Evolutionary conservation across 2,888 invertebrate species (phyloP).

Genomic region (Xestobium rufovillosum): DNA sequence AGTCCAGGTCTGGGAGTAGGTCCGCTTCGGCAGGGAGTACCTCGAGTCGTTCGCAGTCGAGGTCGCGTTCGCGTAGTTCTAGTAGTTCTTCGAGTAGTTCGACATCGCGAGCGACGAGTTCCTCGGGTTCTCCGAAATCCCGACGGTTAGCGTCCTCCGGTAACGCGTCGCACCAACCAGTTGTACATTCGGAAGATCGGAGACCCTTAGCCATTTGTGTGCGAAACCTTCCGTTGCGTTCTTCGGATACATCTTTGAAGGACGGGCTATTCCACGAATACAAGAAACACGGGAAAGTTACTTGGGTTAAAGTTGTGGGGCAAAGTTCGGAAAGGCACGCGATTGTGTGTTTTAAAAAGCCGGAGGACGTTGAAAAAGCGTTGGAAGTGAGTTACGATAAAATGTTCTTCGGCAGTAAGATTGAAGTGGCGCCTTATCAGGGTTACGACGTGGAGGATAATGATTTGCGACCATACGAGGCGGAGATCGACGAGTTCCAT

Average conservation of each 20-base stretch:
- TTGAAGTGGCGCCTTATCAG: slow-evolving; percentile 90
- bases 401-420: slow-evolving; percentile 94
- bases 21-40: slow-evolving; percentile 48
- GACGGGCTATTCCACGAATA: slow-evolving; percentile 98
- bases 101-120: slow-evolving; percentile 54
- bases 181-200: slow-evolving; percentile 53
- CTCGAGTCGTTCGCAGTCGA: slow-evolving; percentile 49
- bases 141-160: slow-evolving; percentile 41
- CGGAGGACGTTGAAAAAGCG: slow-evolving; percentile 94
- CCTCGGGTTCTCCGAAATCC: slow-evolving; percentile 53
- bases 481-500: slow-evolving; percentile 93
- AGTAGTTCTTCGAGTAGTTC: slow-evolving; percentile 54
- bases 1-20: slow-evolving; percentile 46
- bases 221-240: slow-evolving; percentile 80
- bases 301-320: slow-evolving; percentile 84
- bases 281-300: slow-evolving; percentile 97
- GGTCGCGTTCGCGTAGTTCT: slow-evolving; percentile 46
- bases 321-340: slow-evolving; percentile 88
- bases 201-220: slow-evolving; percentile 86
- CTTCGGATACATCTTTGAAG: slow-evolving; percentile 89
- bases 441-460: slow-evolving; percentile 80
- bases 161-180: slow-evolving; percentile 36
- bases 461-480: slow-evolving; percentile 83
- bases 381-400: slow-evolving; percentile 93
- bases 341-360: slow-evolving; percentile 92